A percentile compares a stretch with the other conserved stretches of the same genome.
These are phyloP conservation scores for Peromyscus maniculatus DNA, from an alignment of 2,113 vertebrate species.

Conservation along the genomic window DNA sequence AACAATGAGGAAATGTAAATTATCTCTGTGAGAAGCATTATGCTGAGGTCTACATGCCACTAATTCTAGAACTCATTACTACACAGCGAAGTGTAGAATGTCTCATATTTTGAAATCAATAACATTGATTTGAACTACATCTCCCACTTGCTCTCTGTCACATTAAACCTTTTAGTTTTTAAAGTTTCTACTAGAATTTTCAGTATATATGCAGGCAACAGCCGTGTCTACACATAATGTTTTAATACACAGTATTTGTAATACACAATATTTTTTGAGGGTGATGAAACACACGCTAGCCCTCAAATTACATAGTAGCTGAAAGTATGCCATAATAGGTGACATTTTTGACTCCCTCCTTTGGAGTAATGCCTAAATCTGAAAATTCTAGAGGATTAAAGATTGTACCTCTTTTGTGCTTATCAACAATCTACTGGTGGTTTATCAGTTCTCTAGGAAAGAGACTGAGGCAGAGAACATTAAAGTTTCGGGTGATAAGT, in stretches of 20 bases:
- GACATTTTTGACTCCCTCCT: not conserved
- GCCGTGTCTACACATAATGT: not conserved
- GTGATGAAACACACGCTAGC: not conserved
- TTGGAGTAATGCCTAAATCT: not conserved
- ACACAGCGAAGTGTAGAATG: not conserved
- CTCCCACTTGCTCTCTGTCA: not conserved
- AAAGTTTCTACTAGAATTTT: constrained; percentile 1
- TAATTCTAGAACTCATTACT: constrained; percentile 51
- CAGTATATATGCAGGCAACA: not conserved
- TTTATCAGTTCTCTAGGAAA: constrained; percentile 14
- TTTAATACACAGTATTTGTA: not conserved
- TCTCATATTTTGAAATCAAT: constrained; percentile 46
- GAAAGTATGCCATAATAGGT: not conserved
- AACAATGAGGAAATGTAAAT: constrained; percentile 4
- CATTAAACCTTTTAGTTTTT: constrained; percentile 16
- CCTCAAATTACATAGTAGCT: not conserved
- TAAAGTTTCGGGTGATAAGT: constrained; percentile 24
- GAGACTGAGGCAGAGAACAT: not conserved
- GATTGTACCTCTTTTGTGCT: constrained; percentile 21
- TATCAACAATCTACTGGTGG: not conserved
- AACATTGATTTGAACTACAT: constrained; percentile 42
- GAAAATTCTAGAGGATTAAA: not conserved
- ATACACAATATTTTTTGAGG: not conserved
- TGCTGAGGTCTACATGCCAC: not conserved
- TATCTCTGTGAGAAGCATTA: constrained; percentile 26